A percentile compares a stretch with the other conserved stretches of the same genome.
phyloP scores from a whole-genome alignment of 2,888 invertebrate species.

The Phortica magna region DNA sequence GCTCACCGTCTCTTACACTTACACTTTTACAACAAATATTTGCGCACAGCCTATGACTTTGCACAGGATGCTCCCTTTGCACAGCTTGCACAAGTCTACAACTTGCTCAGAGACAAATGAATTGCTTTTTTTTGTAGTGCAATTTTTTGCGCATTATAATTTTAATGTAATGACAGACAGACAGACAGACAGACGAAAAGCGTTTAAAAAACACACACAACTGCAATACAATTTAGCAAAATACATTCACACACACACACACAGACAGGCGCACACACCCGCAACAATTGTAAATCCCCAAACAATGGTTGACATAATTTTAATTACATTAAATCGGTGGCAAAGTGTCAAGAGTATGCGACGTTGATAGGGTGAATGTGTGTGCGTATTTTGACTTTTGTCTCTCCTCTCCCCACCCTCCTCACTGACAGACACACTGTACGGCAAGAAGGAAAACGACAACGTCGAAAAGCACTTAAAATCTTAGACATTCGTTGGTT shows the following conservation, averaged over 20 bases:
- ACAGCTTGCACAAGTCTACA: too few species aligned
- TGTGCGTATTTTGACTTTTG: not conserved
- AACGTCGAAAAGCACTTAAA: slow-evolving; percentile 21
- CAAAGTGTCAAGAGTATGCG: slow-evolving; percentile 14
- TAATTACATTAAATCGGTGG: slow-evolving; percentile 37
- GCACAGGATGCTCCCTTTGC: too few species aligned
- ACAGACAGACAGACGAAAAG: not conserved
- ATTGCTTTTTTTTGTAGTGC: not conserved
- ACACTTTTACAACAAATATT: too few species aligned
- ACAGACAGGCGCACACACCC: not conserved
- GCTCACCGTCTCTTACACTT: too few species aligned
- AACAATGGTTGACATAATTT: slow-evolving; percentile 33
- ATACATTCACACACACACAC: not conserved
- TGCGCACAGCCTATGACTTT: too few species aligned
- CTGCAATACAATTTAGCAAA: slow-evolving; percentile 7
- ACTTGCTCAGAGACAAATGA: not conserved
- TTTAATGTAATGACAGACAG: not conserved
- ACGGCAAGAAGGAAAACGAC: not conserved
- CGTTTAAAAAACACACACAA: not conserved
- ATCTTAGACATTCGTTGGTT: slow-evolving; percentile 24
- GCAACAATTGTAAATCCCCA: not conserved
- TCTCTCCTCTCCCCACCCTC: too few species aligned
- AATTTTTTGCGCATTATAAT: not conserved
- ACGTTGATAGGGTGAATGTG: not conserved
- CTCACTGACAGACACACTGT: too few species aligned